phyloP scores from a whole-genome alignment of 2,888 invertebrate species.

The Volucella zonaria region DNA sequence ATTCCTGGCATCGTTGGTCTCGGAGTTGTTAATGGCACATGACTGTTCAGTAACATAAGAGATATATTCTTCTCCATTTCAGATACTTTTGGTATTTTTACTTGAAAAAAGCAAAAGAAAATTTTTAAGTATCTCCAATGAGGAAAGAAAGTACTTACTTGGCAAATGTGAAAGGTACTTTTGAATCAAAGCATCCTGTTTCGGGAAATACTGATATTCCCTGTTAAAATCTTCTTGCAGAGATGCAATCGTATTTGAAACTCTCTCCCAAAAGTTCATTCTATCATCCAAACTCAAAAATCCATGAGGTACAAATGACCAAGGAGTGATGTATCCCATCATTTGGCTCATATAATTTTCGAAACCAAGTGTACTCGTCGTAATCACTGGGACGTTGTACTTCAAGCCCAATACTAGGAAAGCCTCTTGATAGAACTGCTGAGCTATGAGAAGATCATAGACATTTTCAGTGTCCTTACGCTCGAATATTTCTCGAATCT shows the following conservation, averaged over 20 bases:
- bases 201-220: not conserved
- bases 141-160: slow-evolving; percentile 27
- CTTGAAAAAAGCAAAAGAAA: slow-evolving; percentile 26
- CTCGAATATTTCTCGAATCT: slow-evolving; percentile 79
- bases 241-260: slow-evolving; percentile 66
- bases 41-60: slow-evolving; percentile 72
- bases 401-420: slow-evolving; percentile 81
- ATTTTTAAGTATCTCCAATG: not conserved
- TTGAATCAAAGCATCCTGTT: slow-evolving; percentile 16
- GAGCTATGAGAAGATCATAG: slow-evolving; percentile 82
- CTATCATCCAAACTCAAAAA: slow-evolving; percentile 82
- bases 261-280: slow-evolving; percentile 72
- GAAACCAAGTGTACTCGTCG: slow-evolving; percentile 82
- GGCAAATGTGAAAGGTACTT: slow-evolving; percentile 11
- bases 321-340: slow-evolving; percentile 83
- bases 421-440: slow-evolving; percentile 83
- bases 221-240: slow-evolving; percentile 25
- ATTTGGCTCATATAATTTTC: slow-evolving; percentile 82
- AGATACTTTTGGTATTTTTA: slow-evolving; percentile 74
- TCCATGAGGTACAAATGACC: slow-evolving; percentile 83
- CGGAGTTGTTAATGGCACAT: slow-evolving; percentile 73
- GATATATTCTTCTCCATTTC: slow-evolving; percentile 74
- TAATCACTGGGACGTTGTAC: slow-evolving; percentile 82
- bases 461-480: slow-evolving; percentile 76
- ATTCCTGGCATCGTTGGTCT: slow-evolving; percentile 74